Evolutionary conservation across 30 jellyfish, hydroid and myxozoan species (phyloP).

Genomic region (Aurelia coerulea): DNA sequence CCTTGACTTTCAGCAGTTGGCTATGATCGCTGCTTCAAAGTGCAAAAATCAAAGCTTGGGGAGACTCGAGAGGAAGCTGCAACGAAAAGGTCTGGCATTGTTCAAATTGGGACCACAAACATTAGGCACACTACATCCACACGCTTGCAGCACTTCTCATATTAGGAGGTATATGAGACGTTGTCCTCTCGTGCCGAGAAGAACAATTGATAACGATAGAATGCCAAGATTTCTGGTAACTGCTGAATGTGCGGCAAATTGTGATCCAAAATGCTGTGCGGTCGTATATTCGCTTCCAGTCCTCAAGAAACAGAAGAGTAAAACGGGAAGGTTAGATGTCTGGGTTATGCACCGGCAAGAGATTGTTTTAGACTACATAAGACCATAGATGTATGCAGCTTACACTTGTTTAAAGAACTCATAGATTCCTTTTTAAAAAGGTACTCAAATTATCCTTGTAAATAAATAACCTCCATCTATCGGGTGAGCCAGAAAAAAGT

Average conservation of each 20-base stretch:
- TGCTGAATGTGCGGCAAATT: slow-evolving; percentile 22
- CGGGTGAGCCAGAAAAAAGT: too few species aligned
- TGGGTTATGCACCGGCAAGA: slow-evolving; percentile 39
- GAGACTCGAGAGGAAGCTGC: background rate
- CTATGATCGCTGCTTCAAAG: background rate
- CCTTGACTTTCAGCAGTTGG: background rate
- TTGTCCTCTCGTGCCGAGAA: background rate
- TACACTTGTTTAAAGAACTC: too few species aligned
- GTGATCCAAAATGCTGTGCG: slow-evolving; percentile 60
- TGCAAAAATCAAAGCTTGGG: slow-evolving; percentile 17
- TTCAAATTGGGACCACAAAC: background rate
- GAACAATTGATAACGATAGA: background rate
- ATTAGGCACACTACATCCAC: background rate
- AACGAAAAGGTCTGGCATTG: slow-evolving; percentile 4
- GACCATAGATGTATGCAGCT: slow-evolving; percentile 2
- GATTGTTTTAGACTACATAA: slow-evolving; percentile 23
- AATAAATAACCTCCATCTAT: too few species aligned
- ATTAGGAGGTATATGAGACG: slow-evolving; percentile 8
- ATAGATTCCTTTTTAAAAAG: too few species aligned
- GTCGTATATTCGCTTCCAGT: slow-evolving; percentile 30
- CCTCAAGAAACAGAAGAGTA: slow-evolving; percentile 1
- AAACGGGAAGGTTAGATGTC: background rate
- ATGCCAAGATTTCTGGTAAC: slow-evolving; percentile 14
- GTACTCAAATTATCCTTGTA: too few species aligned
- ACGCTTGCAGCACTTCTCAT: slow-evolving; percentile 12